phyloP scores from a whole-genome alignment of 1,140 invertebrate species.

The Patella vulgata region DNA sequence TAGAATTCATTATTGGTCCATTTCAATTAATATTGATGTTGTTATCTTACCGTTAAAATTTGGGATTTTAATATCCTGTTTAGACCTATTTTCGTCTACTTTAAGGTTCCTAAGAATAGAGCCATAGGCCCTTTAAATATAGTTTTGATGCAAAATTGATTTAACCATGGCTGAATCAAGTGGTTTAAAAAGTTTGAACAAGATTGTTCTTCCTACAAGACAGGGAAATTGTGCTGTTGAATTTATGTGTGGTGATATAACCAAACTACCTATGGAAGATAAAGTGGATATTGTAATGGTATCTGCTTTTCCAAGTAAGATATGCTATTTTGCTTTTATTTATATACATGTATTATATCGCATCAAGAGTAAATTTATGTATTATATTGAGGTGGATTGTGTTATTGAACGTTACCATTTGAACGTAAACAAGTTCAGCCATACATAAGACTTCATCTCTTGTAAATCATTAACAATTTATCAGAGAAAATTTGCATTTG shows the following conservation, averaged over 20 bases:
- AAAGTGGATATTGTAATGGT: slow-evolving; percentile 62
- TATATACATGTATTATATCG: neutral
- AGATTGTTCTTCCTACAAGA: slow-evolving; percentile 39
- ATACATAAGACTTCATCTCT: neutral
- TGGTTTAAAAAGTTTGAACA: slow-evolving; percentile 18
- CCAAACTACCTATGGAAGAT: slow-evolving; percentile 45
- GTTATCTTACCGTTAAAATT: too few relatives aligned
- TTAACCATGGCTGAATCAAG: neutral
- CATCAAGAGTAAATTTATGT: neutral
- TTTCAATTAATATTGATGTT: too few relatives aligned
- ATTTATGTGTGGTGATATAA: slow-evolving; percentile 60
- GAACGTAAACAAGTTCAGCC: neutral
- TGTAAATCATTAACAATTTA: neutral
- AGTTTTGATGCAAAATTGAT: too few relatives aligned
- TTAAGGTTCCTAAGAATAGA: too few relatives aligned
- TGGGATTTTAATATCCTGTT: too few relatives aligned
- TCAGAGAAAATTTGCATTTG: neutral
- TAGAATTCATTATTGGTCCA: too few relatives aligned
- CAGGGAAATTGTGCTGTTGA: slow-evolving; percentile 51
- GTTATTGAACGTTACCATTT: neutral
- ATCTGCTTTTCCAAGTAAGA: slow-evolving; percentile 60
- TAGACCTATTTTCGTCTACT: too few relatives aligned
- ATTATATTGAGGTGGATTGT: neutral
- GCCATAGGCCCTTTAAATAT: too few relatives aligned
- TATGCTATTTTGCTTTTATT: neutral